phyloP scores from a whole-genome alignment of 2,888 invertebrate species.

The Rotaria sp. region DNA sequence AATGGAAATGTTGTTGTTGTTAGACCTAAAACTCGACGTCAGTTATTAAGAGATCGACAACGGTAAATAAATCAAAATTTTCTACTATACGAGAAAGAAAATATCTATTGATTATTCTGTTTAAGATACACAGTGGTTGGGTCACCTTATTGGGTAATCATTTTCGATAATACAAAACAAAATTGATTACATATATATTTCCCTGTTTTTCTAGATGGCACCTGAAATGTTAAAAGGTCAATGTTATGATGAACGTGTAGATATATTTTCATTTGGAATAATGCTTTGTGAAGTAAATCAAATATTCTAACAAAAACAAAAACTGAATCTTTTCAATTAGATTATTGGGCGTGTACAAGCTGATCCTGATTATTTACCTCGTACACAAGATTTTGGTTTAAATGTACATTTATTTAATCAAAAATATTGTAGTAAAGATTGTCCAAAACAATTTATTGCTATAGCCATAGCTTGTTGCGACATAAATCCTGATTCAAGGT shows the following conservation, averaged over 20 bases:
- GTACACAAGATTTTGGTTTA: slow-evolving; percentile 81
- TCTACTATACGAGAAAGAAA: slow-evolving; percentile 55
- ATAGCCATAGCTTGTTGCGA: slow-evolving; percentile 83
- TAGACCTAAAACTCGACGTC: slow-evolving; percentile 3
- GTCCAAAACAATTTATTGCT: slow-evolving; percentile 78
- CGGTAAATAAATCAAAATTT: slow-evolving; percentile 44
- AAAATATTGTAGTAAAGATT: slow-evolving; percentile 69
- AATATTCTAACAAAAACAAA: neutral
- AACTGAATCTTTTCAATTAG: slow-evolving; percentile 54
- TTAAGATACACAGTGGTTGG: slow-evolving; percentile 85
- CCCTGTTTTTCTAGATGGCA: too few species aligned
- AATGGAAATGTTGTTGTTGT: neutral
- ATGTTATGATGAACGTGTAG: slow-evolving; percentile 89
- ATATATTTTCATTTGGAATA: slow-evolving; percentile 89
- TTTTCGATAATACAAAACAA: neutral
- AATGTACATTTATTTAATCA: slow-evolving; percentile 77
- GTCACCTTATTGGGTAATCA: slow-evolving; percentile 75
- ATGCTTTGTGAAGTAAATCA: slow-evolving; percentile 72
- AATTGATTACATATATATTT: too few species aligned
- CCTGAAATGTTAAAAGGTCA: slow-evolving; percentile 96
- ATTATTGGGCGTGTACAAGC: slow-evolving; percentile 88
- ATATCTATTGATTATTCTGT: slow-evolving; percentile 50
- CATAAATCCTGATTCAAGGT: slow-evolving; percentile 68
- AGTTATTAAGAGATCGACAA: slow-evolving; percentile 13
- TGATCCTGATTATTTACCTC: slow-evolving; percentile 83